Percentiles rank a stretch among this genome's conserved stretches.
phyloP scores from a whole-genome alignment of 2,797 vertebrate genomes.

The Hyperoplus lanceolatus region DNA sequence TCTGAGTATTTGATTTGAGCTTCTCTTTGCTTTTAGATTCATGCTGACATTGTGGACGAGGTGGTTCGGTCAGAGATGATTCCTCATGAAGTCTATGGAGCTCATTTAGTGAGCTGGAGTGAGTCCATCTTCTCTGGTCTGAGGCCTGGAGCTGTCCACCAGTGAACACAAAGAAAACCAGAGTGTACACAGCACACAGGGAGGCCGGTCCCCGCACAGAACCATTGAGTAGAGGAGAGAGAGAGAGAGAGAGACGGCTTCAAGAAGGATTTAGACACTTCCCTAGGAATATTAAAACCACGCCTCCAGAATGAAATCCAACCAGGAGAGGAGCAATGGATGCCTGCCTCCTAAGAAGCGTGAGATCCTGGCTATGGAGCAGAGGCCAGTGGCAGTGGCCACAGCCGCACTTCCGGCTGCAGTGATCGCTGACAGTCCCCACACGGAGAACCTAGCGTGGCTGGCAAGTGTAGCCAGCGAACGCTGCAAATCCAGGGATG shows the following conservation, averaged over 20 bases:
- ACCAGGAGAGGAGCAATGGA: conserved; percentile 98
- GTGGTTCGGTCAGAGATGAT: conserved; percentile 92
- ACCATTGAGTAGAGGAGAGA: conserved; percentile 31
- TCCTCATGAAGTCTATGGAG: conserved; percentile 95
- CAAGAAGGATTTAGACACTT: conserved; percentile 30
- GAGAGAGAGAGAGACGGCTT: conserved; percentile 33
- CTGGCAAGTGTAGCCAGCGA: conserved; percentile 90
- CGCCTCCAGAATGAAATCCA: conserved; percentile 92
- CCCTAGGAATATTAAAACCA: conserved; percentile 30
- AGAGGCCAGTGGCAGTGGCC: conserved; percentile 88
- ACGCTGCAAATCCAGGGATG: conserved; percentile 86
- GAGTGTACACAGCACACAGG: conserved; percentile 31
- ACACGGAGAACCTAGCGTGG: conserved; percentile 94
- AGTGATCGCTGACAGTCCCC: conserved; percentile 88
- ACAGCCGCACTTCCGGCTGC: conserved; percentile 71
- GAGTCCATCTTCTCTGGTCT: conserved; percentile 88
- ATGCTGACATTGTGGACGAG: conserved; percentile 80
- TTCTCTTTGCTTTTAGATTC: conserved; percentile 84
- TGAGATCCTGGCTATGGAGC: conserved; percentile 95
- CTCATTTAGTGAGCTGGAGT: conserved; percentile 91
- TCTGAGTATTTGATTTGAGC: conserved; percentile 32
- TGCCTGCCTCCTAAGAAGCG: conserved; percentile 99
- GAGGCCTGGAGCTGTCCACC: conserved; percentile 85
- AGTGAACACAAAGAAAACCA: conserved; percentile 80
- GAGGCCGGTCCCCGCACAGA: conserved; percentile 29